Evolutionary conservation across 2,888 invertebrate species (phyloP).

Genomic region (Euphydryas editha): DNA sequence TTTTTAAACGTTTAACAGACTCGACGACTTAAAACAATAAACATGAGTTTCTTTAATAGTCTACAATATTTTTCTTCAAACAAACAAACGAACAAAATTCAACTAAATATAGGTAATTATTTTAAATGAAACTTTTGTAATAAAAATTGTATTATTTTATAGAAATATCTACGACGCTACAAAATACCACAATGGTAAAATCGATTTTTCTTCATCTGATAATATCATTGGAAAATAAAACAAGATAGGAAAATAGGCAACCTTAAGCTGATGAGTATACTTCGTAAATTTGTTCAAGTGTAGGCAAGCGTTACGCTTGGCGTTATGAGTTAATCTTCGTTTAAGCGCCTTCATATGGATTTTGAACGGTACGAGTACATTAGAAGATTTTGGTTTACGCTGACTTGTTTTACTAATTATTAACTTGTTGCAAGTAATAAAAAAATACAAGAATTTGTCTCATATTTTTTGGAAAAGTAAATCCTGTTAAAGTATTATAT

Average conservation of each 20-base stretch:
- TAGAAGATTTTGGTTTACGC: conserved; percentile 4
- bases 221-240: too few relatives aligned
- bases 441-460: not conserved
- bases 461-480: too few relatives aligned
- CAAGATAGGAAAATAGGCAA: not conserved
- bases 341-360: conserved; percentile 1
- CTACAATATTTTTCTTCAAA: too few relatives aligned
- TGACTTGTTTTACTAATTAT: not conserved
- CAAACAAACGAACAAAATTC: too few relatives aligned
- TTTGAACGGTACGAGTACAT: not conserved
- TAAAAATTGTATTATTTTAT: not conserved
- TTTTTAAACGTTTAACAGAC: too few relatives aligned
- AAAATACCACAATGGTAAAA: too few relatives aligned
- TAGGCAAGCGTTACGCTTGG: not conserved
- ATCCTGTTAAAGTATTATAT: too few relatives aligned
- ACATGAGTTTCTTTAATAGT: too few relatives aligned
- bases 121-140: too few relatives aligned
- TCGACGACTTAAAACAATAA: too few relatives aligned
- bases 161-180: not conserved
- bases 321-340: conserved; percentile 9
- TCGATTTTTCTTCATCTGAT: too few relatives aligned
- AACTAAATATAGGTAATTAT: too few relatives aligned
- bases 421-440: not conserved
- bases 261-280: not conserved
- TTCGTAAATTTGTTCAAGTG: not conserved